Evolutionary conservation across 2,113 vertebrate species (phyloP).

Genomic region (Halcyon malimbica): DNA sequence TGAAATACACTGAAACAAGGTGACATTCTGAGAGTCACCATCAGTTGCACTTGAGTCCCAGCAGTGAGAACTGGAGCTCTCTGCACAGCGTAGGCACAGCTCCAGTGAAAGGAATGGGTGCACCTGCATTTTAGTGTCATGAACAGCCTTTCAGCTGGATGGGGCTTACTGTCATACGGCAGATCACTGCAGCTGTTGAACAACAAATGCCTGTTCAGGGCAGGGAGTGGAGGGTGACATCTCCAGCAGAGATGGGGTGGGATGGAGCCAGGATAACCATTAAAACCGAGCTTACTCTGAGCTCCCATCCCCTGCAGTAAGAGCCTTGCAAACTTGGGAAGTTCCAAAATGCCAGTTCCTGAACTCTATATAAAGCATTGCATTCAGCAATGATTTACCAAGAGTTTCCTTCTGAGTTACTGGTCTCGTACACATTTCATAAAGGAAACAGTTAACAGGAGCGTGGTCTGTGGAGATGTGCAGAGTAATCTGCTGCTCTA

Average conservation of each 20-base stretch:
- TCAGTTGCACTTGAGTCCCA: neutral
- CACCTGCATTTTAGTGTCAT: neutral
- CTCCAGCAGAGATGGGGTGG: neutral
- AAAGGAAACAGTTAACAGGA: neutral
- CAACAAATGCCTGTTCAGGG: neutral
- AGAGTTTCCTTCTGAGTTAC: neutral
- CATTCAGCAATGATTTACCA: neutral
- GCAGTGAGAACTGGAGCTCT: neutral
- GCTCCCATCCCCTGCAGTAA: neutral
- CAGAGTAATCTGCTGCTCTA: neutral
- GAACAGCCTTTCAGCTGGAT: neutral
- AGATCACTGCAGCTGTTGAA: neutral
- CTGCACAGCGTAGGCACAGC: neutral
- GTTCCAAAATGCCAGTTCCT: neutral
- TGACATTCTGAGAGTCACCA: neutral
- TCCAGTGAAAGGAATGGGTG: neutral
- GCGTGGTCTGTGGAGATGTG: neutral
- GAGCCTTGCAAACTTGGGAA: neutral
- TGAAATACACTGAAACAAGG: neutral
- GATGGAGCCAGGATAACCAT: neutral
- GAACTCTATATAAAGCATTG: neutral
- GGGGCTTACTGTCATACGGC: no score
- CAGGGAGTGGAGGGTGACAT: neutral
- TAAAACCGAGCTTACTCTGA: neutral
- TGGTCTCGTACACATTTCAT: neutral